Conservation (phyloP, 2,888 invertebrate species). For the Formica aserva region DNA sequence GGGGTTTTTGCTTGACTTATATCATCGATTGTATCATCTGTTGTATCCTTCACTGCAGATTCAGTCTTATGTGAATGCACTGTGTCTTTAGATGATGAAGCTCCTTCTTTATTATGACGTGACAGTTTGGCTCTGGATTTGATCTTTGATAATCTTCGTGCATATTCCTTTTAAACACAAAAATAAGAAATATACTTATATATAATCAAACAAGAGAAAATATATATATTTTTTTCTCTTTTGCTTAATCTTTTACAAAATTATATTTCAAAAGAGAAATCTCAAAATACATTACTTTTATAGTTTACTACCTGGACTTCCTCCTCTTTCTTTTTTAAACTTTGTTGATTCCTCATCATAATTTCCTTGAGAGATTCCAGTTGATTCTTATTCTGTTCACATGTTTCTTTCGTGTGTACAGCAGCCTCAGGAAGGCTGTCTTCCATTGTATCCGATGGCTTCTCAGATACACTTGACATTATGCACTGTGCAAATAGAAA, state of each 20-base stretch:
- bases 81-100: conserved; percentile 75
- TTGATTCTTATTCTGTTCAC: conserved; percentile 80
- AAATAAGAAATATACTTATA: not conserved
- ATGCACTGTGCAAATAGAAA: conserved; percentile 81
- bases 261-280: not conserved
- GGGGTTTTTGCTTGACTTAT: conserved; percentile 82
- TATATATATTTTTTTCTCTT: not conserved
- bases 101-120: conserved; percentile 78
- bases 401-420: conserved; percentile 74
- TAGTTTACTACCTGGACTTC: conserved; percentile 82
- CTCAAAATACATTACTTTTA: conserved; percentile 13
- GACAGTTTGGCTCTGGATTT: conserved; percentile 84
- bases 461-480: conserved; percentile 82
- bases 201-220: not conserved
- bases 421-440: conserved; percentile 73
- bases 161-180: conserved; percentile 82
- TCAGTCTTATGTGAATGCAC: conserved; percentile 63
- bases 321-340: conserved; percentile 82
- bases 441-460: conserved; percentile 80
- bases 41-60: conserved; percentile 60
- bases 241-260: not conserved
- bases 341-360: conserved; percentile 82
- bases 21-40: conserved; percentile 77
- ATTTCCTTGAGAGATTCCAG: conserved; percentile 82
- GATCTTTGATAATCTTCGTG: conserved; percentile 84